Evolutionary conservation across 2,113 vertebrate species (phyloP).

Genomic region (Hydrolagus affinis): DNA sequence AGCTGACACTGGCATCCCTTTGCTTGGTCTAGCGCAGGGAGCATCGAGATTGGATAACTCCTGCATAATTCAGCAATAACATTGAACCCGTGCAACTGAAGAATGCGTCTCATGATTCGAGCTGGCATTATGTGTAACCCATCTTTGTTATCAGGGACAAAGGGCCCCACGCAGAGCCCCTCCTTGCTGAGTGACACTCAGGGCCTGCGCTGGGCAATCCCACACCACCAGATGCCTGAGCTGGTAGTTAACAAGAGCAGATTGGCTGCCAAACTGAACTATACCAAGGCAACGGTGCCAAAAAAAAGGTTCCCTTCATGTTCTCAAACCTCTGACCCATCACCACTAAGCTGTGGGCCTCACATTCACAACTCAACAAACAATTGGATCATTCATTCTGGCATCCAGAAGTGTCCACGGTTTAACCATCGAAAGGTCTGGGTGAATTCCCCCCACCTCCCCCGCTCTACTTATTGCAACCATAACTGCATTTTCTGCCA

Average conservation of each 20-base stretch:
- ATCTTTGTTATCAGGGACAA: conserved; percentile 73
- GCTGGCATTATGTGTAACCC: conserved; percentile 61
- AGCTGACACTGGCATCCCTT: conserved; percentile 40
- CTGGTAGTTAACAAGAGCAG: conserved; percentile 70
- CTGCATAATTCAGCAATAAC: conserved; percentile 70
- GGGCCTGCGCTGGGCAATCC: conserved; percentile 69
- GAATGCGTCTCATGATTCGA: conserved; percentile 58
- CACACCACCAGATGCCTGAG: conserved; percentile 83
- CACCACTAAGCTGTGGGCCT: conserved; percentile 67
- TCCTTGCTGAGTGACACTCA: conserved; percentile 75
- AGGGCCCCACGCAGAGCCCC: conserved; percentile 65
- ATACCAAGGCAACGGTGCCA: conserved; percentile 70
- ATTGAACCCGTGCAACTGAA: conserved; percentile 60
- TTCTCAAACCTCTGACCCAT: conserved; percentile 64
- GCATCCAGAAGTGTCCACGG: conserved; percentile 34
- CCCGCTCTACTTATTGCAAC: too few species aligned
- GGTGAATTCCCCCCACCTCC: too few species aligned
- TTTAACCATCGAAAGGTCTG: conserved; percentile 23
- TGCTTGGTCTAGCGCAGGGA: conserved; percentile 39
- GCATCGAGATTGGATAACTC: conserved; percentile 60
- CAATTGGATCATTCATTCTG: conserved; percentile 86
- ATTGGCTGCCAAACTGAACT: conserved; percentile 72
- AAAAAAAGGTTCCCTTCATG: conserved; percentile 69
- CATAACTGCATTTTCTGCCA: too few species aligned
- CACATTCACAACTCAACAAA: conserved; percentile 80